Evolutionary conservation across 2,797 vertebrate genomes (phyloP), one percentile per base, ranked within the genome.

Genomic region (Scleropages formosus): DNA sequence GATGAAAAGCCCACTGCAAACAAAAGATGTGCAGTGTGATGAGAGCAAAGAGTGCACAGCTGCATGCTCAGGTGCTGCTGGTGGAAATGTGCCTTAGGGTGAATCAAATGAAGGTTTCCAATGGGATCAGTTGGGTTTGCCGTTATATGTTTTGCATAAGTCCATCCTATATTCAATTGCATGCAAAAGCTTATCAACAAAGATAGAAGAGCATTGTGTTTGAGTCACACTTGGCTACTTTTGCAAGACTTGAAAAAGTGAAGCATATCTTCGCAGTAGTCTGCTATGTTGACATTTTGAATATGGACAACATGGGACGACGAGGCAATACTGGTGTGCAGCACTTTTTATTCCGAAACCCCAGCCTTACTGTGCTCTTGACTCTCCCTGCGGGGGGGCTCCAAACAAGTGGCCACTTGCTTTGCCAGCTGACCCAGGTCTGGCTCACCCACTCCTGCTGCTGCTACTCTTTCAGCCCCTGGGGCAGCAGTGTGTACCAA

Each of bases 61-160:
- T 46, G 12, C 9, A 39, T 49, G 44, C 4, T 61, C 56, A n/a
- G 62, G 56, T n/a, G 44, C 6, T 22, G 27, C 12, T 39, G 24
- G 44, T 24, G 31, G 44, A 69, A 46, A 62, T 9, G 22, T 20
- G 22, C 56, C 53, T 69, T 18, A 44, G 69, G 31, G 47, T 47
- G 56, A 65, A 49, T 72, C 39, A 69, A 22, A 20, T 26, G 11
- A 20, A 15, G 20, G 60, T 51, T 61, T 66, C 24, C 26, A 24
- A 20, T 15, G 59, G 64, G 15, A 18, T 8, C 16, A 18, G 8
- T n/a, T 47, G 51, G 9, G 22, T n/a, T 18, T 26, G 22, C n/a
- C 27, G 46, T 51, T 69, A 47, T 26, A 62, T 24, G 59, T 62
- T 73, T 47, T 31, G 39, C 59, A 63, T 49, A 47, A 20, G 66